A percentile compares a stretch with the other conserved stretches of the same genome.
phyloP scores from a whole-genome alignment of 2,888 invertebrate species.

The Nyleta sp. region DNA sequence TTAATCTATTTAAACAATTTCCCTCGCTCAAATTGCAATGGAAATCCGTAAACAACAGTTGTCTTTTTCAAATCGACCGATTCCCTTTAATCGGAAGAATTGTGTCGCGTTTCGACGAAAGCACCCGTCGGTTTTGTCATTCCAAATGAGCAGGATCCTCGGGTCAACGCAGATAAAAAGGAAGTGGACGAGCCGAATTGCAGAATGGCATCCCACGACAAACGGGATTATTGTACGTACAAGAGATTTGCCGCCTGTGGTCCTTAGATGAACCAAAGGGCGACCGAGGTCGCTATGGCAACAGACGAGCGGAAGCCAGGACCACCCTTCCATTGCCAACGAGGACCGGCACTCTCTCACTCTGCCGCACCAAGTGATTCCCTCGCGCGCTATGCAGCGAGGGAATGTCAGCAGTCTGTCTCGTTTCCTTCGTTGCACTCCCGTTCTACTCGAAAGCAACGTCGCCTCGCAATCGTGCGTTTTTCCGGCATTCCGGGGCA shows the following conservation, averaged over 20 bases:
- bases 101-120: slow-evolving; percentile 61
- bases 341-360: slow-evolving; percentile 70
- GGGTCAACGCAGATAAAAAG: slow-evolving; percentile 39
- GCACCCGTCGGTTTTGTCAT: slow-evolving; percentile 13
- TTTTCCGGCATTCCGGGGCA: slow-evolving; percentile 27
- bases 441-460: slow-evolving; percentile 47
- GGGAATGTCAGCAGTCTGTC: slow-evolving; percentile 52
- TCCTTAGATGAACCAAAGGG: slow-evolving; percentile 76
- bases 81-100: slow-evolving; percentile 69
- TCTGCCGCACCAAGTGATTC: slow-evolving; percentile 77
- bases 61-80: background rate
- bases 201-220: slow-evolving; percentile 73
- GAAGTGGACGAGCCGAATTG: slow-evolving; percentile 69
- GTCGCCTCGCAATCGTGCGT: slow-evolving; percentile 68
- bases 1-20: too few relatives aligned
- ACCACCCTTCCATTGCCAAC: slow-evolving; percentile 72
- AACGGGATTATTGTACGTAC: slow-evolving; percentile 79
- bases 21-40: too few relatives aligned
- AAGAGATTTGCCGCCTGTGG: slow-evolving; percentile 79
- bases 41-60: background rate
- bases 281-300: slow-evolving; percentile 77
- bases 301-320: slow-evolving; percentile 78
- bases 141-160: slow-evolving; percentile 31
- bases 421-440: slow-evolving; percentile 50
- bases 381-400: slow-evolving; percentile 67